A percentile compares a stretch with the other conserved stretches of the same genome.
Conservation (phyloP, 1,140 invertebrate genomes). For the Antheraea pernyi region DNA sequence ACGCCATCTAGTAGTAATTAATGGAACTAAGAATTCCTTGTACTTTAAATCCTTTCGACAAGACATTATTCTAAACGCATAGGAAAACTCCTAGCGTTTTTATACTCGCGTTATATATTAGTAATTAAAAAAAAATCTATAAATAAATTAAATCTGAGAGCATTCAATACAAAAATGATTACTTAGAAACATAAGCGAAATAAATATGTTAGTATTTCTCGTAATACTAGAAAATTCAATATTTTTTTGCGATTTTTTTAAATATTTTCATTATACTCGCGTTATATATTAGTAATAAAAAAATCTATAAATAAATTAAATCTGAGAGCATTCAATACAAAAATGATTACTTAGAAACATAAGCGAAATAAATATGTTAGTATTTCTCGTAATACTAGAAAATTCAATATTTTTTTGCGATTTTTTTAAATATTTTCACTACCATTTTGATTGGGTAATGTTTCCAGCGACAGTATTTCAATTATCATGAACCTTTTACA, state of each 20-base stretch:
- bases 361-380: constrained; percentile 66
- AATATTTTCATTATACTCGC: not conserved
- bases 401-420: no score
- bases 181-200: constrained; percentile 48
- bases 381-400: not conserved
- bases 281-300: not conserved
- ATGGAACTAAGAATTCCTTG: not conserved
- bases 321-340: constrained; percentile 13
- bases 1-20: not conserved
- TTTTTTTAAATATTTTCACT: no score
- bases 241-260: no score
- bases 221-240: not conserved
- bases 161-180: constrained; percentile 8
- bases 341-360: constrained; percentile 29
- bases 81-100: not conserved
- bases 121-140: not conserved
- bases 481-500: no score
- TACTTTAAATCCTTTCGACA: not conserved
- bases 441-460: no score
- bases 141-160: constrained; percentile 16
- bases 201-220: constrained; percentile 51
- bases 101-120: not conserved
- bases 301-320: constrained; percentile 12
- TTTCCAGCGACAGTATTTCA: no score
- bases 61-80: not conserved